These are phyloP conservation scores for Drosophila fulvimacula DNA, from an alignment of 2,888 invertebrate species.

Conservation along the genomic window DNA sequence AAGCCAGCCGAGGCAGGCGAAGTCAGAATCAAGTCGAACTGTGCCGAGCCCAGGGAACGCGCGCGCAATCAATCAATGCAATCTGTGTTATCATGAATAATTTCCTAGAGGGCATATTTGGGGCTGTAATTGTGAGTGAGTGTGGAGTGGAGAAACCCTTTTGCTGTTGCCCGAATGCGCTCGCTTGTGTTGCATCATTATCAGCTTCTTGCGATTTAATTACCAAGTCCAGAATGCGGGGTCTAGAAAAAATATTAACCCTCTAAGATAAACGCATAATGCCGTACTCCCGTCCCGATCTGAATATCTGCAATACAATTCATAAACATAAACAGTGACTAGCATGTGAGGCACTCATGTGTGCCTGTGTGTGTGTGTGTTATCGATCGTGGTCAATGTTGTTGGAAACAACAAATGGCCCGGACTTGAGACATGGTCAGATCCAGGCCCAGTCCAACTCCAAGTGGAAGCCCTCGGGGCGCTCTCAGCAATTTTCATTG, in stretches of 20 bases:
- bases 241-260: constrained; percentile 54
- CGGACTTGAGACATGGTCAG: constrained; percentile 58
- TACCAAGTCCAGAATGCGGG: constrained; percentile 61
- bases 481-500: constrained; percentile 82
- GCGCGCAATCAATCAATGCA: constrained; percentile 75
- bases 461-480: constrained; percentile 80
- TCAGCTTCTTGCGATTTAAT: constrained; percentile 75
- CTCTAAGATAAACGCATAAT: constrained; percentile 73
- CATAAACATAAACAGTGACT: constrained; percentile 66
- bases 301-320: constrained; percentile 66
- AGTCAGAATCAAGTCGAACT: constrained; percentile 14
- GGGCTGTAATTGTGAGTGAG: constrained; percentile 52
- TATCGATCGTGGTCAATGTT: constrained; percentile 77
- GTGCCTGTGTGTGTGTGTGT: constrained; percentile 28
- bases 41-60: constrained; percentile 39
- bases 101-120: constrained; percentile 75
- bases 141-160: constrained; percentile 50
- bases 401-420: constrained; percentile 58
- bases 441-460: constrained; percentile 63
- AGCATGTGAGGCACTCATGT: constrained; percentile 26
- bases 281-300: constrained; percentile 39
- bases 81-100: constrained; percentile 80
- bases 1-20: constrained; percentile 2
- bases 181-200: constrained; percentile 56
- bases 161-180: constrained; percentile 38